Conservation (phyloP, 2,888 invertebrate genomes). For the Tridacna gigas region DNA sequence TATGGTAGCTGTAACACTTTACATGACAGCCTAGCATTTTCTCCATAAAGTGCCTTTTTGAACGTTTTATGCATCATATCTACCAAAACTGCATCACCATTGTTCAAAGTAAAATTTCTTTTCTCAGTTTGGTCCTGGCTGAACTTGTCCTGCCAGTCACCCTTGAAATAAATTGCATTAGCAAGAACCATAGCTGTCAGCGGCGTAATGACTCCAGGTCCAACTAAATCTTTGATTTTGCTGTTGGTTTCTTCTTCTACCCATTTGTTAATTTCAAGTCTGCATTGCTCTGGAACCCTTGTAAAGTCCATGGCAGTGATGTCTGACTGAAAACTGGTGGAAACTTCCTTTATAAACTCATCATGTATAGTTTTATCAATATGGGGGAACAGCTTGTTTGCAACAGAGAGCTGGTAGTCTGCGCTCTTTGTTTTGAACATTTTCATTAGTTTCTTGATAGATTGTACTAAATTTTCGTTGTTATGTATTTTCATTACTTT, state of each 20-base stretch:
- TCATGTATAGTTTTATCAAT: slow-evolving; percentile 64
- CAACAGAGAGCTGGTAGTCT: slow-evolving; percentile 73
- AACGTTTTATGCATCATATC: slow-evolving; percentile 90
- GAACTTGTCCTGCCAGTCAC: slow-evolving; percentile 87
- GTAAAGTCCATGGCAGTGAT: slow-evolving; percentile 81
- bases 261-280: slow-evolving; percentile 91
- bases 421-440: slow-evolving; percentile 52
- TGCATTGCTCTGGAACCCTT: slow-evolving; percentile 81
- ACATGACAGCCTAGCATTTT: slow-evolving; percentile 88
- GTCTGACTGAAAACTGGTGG: slow-evolving; percentile 54
- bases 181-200: slow-evolving; percentile 84
- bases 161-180: slow-evolving; percentile 86
- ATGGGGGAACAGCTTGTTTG: slow-evolving; percentile 77
- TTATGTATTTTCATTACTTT: slow-evolving; percentile 63
- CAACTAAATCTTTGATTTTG: slow-evolving; percentile 92
- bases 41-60: slow-evolving; percentile 87
- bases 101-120: slow-evolving; percentile 87
- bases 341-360: slow-evolving; percentile 67
- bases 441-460: slow-evolving; percentile 63
- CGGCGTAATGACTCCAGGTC: slow-evolving; percentile 85
- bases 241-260: slow-evolving; percentile 92
- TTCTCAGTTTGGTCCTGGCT: slow-evolving; percentile 85
- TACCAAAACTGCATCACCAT: slow-evolving; percentile 71
- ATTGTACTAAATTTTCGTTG: slow-evolving; percentile 47
- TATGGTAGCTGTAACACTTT: slow-evolving; percentile 92